Evolutionary conservation across 23 tunicate genomes (phyloP).

Genomic region (Ascidia mentula): DNA sequence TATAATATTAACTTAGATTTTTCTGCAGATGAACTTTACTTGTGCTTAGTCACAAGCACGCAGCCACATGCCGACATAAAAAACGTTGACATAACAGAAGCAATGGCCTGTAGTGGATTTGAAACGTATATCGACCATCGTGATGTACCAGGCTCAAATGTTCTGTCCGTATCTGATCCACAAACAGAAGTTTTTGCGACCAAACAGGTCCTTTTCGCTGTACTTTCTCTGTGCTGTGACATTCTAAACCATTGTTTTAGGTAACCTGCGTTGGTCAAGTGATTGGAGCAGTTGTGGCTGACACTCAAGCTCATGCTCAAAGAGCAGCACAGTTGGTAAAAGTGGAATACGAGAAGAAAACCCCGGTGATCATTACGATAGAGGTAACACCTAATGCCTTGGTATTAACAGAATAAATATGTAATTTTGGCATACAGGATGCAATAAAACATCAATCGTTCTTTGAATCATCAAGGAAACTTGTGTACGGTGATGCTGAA

Average conservation of each 20-base stretch:
- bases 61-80: conserved; percentile 75
- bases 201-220: too few species aligned
- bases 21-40: conserved; percentile 45
- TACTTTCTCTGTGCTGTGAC: too few species aligned
- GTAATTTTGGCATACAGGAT: conserved; percentile 2
- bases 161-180: background rate
- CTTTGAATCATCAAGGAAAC: background rate
- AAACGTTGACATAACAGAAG: conserved; percentile 40
- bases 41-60: conserved; percentile 64
- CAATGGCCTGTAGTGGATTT: conserved; percentile 51
- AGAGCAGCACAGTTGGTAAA: conserved; percentile 51
- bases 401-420: too few species aligned
- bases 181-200: conserved; percentile 37
- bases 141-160: conserved; percentile 64
- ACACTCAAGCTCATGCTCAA: conserved; percentile 59
- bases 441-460: conserved; percentile 52
- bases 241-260: background rate
- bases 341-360: conserved; percentile 44
- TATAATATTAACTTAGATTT: background rate
- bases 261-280: conserved; percentile 65
- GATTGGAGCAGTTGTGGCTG: conserved; percentile 90
- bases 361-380: conserved; percentile 31
- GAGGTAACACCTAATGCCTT: conserved; percentile 44
- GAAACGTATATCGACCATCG: conserved; percentile 44
- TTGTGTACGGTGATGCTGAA: conserved; percentile 27